These are phyloP conservation scores for Protophormia terraenovae DNA, from an alignment of 2,888 invertebrate genomes.

Conservation along the genomic window DNA sequence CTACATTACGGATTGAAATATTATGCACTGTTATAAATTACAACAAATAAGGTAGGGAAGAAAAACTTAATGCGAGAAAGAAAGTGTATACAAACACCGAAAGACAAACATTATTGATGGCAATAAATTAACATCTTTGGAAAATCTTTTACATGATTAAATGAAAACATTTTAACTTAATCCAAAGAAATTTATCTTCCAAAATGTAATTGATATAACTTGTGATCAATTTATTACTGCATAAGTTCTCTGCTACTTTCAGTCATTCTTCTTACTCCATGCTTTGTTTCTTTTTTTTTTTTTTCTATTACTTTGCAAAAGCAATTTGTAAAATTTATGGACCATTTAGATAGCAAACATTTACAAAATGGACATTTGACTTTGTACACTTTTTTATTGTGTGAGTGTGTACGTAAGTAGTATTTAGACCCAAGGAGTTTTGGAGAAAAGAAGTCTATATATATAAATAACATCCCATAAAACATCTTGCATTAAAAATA, in stretches of 20 bases:
- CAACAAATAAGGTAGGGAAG: neutral
- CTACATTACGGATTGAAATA: neutral
- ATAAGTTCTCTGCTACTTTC: conserved; percentile 37
- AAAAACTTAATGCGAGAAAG: neutral
- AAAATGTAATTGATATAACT: conserved; percentile 67
- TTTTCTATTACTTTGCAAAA: conserved; percentile 24
- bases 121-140: conserved; percentile 63
- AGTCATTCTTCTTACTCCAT: conserved; percentile 1
- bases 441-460: neutral
- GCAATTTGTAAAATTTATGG: conserved; percentile 69
- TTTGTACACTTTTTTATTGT: conserved; percentile 28
- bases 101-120: conserved; percentile 45
- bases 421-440: neutral
- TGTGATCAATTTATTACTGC: conserved; percentile 67
- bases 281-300: conserved; percentile 4
- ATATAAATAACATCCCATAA: conserved; percentile 55
- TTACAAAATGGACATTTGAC: conserved; percentile 68
- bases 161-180: conserved; percentile 67
- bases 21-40: neutral
- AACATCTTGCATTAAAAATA: conserved; percentile 67
- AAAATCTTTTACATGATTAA: conserved; percentile 63
- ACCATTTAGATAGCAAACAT: conserved; percentile 69
- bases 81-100: neutral
- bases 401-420: neutral
- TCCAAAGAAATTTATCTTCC: conserved; percentile 65